phyloP scores from a whole-genome alignment of 2,797 vertebrate species.

The Bucorvus abyssinicus region DNA sequence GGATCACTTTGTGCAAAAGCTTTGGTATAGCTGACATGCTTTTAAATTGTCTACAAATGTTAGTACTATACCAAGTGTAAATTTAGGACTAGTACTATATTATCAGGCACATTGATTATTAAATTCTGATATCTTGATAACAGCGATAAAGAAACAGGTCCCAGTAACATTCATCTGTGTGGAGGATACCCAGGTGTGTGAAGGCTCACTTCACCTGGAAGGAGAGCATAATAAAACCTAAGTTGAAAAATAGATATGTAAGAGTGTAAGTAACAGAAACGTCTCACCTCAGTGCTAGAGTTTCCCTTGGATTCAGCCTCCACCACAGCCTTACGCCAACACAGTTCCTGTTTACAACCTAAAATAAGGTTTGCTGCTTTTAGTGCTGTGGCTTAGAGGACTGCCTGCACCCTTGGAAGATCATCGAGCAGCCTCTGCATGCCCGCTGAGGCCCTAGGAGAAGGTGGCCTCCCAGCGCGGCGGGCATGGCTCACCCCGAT shows the following conservation, averaged over 20 bases:
- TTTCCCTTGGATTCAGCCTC: not conserved
- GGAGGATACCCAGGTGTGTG: not conserved
- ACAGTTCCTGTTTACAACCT: not conserved
- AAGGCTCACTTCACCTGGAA: not conserved
- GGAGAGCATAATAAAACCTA: not conserved
- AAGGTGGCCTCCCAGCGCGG: not conserved
- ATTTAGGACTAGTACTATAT: not conserved
- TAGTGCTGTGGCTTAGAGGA: not conserved
- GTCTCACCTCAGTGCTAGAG: not conserved
- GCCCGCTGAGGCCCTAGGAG: accelerated
- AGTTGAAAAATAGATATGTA: not conserved
- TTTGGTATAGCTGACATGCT: not conserved
- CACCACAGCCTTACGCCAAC: not conserved
- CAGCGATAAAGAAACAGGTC: not conserved
- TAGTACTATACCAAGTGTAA: not conserved
- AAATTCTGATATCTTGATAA: not conserved
- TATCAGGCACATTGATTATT: not conserved
- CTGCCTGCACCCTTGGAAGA: not conserved
- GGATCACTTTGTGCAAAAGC: not conserved
- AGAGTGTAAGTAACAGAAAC: not conserved
- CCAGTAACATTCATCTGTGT: not conserved
- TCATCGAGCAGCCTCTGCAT: not conserved
- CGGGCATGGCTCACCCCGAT: accelerated
- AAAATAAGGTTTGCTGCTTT: not conserved
- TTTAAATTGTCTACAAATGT: not conserved